These are phyloP conservation scores for Lamproptera curius DNA, from an alignment of 2,888 invertebrate genomes.

Conservation along the genomic window DNA sequence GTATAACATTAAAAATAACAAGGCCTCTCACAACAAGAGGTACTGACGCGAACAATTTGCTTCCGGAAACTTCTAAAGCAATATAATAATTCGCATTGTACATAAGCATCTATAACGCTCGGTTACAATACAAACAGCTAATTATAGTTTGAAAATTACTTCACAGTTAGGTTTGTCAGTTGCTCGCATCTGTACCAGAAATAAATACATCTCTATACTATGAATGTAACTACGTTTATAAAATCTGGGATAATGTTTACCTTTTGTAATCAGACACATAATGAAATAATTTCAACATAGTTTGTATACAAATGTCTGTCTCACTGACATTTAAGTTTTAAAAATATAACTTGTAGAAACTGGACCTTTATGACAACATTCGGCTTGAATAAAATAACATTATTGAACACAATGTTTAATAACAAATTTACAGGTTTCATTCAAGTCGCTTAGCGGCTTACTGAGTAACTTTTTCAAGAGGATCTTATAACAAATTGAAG, in stretches of 20 bases:
- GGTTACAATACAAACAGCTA: background rate
- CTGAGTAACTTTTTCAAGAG: no score
- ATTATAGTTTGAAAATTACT: background rate
- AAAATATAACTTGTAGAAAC: no score
- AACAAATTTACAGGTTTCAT: no score
- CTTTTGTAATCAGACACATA: background rate
- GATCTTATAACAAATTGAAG: no score
- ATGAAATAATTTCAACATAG: background rate
- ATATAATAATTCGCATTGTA: background rate
- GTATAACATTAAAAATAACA: slow-evolving; percentile 52
- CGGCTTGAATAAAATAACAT: no score
- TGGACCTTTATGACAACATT: no score
- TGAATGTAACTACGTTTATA: slow-evolving; percentile 34
- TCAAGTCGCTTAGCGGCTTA: no score
- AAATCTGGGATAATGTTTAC: background rate
- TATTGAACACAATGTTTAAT: no score
- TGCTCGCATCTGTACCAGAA: slow-evolving; percentile 27
- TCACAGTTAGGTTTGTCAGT: background rate
- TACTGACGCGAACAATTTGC: background rate
- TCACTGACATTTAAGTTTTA: no score
- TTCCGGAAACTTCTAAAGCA: no score
- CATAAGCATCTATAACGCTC: background rate
- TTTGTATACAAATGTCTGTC: no score
- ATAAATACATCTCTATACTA: background rate
- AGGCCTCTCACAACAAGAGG: slow-evolving; percentile 11